phyloP scores from a whole-genome alignment of 2,888 invertebrate species.

The Xanthorhoe spadicearia region DNA sequence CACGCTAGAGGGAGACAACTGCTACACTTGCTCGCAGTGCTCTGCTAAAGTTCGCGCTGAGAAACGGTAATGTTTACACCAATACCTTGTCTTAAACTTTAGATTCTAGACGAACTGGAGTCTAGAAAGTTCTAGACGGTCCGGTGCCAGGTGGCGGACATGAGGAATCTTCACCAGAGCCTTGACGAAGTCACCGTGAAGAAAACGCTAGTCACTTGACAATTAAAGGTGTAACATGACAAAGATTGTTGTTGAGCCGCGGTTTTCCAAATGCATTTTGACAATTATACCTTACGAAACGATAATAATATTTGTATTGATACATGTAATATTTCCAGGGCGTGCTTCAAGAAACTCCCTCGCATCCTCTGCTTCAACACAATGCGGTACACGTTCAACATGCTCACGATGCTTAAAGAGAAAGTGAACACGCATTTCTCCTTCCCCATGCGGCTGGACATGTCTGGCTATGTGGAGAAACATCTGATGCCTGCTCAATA shows the following conservation, averaged over 20 bases:
- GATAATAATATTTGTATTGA: background rate
- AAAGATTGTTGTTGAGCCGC: too few relatives aligned
- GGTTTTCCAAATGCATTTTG: too few relatives aligned
- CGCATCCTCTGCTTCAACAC: constrained; percentile 98
- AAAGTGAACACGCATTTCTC: constrained; percentile 99
- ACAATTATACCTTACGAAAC: too few relatives aligned
- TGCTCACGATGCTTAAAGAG: constrained; percentile 98
- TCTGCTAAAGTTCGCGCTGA: constrained; percentile 97
- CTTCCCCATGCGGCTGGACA: constrained; percentile 95
- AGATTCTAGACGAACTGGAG: too few relatives aligned
- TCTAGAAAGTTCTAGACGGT: too few relatives aligned
- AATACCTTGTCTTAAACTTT: too few relatives aligned
- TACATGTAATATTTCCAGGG: constrained; percentile 76
- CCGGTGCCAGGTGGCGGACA: too few relatives aligned
- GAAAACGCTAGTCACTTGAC: too few relatives aligned
- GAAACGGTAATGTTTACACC: constrained; percentile 86
- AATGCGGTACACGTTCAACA: constrained; percentile 98
- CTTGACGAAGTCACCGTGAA: too few relatives aligned
- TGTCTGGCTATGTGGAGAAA: constrained; percentile 97
- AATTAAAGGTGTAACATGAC: too few relatives aligned
- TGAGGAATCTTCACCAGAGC: too few relatives aligned
- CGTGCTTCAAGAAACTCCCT: constrained; percentile 97
- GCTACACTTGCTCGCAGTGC: constrained; percentile 98
- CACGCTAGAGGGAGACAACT: constrained; percentile 98
- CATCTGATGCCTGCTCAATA: constrained; percentile 96